Evolutionary conservation across 1,140 invertebrate genomes (phyloP), one percentile per base, ranked within the genome.

Genomic region (Helicoverpa zea): DNA sequence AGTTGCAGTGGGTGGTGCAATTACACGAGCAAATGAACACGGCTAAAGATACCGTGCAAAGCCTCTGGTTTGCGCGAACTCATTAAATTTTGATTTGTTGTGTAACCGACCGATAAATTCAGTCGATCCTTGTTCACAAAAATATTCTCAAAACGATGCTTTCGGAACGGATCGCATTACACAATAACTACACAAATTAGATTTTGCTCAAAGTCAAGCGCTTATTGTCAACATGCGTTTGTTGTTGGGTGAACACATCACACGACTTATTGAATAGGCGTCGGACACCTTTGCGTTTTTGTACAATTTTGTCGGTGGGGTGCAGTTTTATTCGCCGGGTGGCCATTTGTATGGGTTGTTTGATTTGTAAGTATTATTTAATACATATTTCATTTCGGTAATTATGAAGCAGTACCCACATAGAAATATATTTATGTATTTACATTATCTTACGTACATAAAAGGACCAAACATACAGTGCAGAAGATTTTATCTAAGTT

Each of bases 141-240:
- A 79, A 56, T 81, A 70, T 64, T 72, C 80, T 83, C 81, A 85
- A 90, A 88, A 86, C 86, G 82, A 83, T 82, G 88, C 86, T 79
- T 74, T 76, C 83, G 80, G 78, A 74, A 83, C 86, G 78, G 89
- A 90, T 93, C 89, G 84, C 87, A 90, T 93, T 93, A 91, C 92
- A 94, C 92, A 94, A 94, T 94, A 93, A 93, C 89, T 88, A 86
- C 88, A 92, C 91, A 94, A 94, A 94, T 94, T 94, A 94, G 92
- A 94, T 94, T 94, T 91, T 90, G 89, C 90, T 90, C 88, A 90
- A 93, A 94, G 93, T 94, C 92, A 94, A 93, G 87, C 89, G 84
- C 86, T 90, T 86, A 91, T 92, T 94, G 92, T 92, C 87, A 84
- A 88, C 73, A 87, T 88, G 81, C 91, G 88, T 93, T 94, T 92